Base-by-base conservation (phyloP, 2,888 invertebrate species). In the Rhagium mordax region DNA sequence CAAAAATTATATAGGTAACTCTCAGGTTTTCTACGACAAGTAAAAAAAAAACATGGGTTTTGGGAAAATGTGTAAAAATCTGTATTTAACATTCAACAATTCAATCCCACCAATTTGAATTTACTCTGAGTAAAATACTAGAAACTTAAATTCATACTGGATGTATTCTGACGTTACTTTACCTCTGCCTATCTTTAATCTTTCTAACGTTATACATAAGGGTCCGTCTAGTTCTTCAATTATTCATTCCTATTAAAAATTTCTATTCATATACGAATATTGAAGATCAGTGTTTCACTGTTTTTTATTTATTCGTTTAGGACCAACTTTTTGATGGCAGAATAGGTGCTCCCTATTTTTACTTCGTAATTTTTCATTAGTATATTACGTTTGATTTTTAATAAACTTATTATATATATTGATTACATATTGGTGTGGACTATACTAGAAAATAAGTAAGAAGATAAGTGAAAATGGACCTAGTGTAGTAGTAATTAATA, bases 211-310 rank as follows among this genome's bases (percentile, higher is more conserved):
- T n/a, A 41, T 41, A 41, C 8, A 41, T 41, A n/a, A 41, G 59
- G 79, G 81, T 81, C 80, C 70, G 79, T 80, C 80, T 81, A 79
- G 79, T 81, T 78, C 72, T 72, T 75, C 73, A 57, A 75, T 74
- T 67, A 71, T 65, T 70, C 69, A 69, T 41, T 76, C 67, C 62
- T 77, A 76, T 65, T 66, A 73, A 61, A 72, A 62, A 72, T 76
- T 77, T 79, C 74, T 78, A 79, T 74, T 78, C 69, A 75, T 75
- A 68, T 70, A 72, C 66, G 70, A 76, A 72, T 75, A 76, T 71
- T 76, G 64, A 78, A 74, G 57, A 78, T 78, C 76, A 75, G 77
- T 79, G 75, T 79, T 70, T 75, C 74, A 76, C 75, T 76, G 69
- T 78, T 65, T 77, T 76, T 77, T 41, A 71, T 81, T 78, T 71